Evolutionary conservation across 2,888 invertebrate species (phyloP).

Genomic region (Ophion ellenae): DNA sequence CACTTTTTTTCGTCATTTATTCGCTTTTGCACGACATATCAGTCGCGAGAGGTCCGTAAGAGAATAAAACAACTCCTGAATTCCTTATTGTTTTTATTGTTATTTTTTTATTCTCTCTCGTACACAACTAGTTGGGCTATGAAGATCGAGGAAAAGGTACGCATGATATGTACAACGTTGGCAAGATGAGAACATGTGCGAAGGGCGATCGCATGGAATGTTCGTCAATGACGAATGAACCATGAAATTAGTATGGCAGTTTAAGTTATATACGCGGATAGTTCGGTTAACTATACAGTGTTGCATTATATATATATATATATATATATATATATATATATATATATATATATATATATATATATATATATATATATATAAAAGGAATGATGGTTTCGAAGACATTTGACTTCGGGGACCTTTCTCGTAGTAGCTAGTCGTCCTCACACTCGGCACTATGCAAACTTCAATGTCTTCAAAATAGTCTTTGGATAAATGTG

Average conservation of each 20-base stretch:
- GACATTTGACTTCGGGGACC: background rate
- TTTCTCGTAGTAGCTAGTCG: background rate
- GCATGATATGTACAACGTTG: constrained; percentile 4
- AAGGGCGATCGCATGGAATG: constrained; percentile 56
- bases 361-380: constrained; percentile 19
- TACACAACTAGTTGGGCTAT: background rate
- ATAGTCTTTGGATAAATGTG: too few relatives aligned
- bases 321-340: constrained; percentile 16
- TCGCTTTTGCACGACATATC: background rate
- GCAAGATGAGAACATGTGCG: constrained; percentile 29
- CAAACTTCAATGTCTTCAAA: background rate
- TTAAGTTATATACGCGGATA: constrained; percentile 55
- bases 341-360: constrained; percentile 10
- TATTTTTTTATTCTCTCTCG: background rate
- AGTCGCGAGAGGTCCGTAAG: background rate
- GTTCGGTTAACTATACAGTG: constrained; percentile 16
- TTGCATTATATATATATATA: constrained; percentile 4
- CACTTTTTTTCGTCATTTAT: background rate
- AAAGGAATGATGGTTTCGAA: background rate
- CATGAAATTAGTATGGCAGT: constrained; percentile 61
- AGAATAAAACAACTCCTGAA: background rate
- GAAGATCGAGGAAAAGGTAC: constrained; percentile 5
- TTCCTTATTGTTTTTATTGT: constrained; percentile 1
- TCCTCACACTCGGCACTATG: background rate
- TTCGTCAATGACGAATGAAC: constrained; percentile 64